A percentile compares a stretch with the other conserved stretches of the same genome.
phyloP scores from a whole-genome alignment of 2,888 invertebrate species.

The Eupithecia abbreviata region DNA sequence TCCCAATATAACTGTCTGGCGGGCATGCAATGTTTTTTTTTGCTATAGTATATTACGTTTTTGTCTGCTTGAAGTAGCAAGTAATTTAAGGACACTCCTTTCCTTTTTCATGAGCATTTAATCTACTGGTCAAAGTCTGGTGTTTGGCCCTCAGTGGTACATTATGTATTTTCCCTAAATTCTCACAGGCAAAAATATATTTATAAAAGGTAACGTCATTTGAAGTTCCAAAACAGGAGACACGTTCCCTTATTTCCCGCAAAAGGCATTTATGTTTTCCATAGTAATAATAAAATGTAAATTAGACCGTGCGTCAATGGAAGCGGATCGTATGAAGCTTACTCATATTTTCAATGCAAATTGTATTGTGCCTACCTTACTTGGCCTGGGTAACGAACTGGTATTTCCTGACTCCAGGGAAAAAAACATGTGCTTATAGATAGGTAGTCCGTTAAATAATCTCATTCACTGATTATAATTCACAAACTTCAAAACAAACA shows the following conservation, averaged over 20 bases:
- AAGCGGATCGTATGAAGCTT: constrained; percentile 17
- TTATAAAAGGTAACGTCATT: not conserved
- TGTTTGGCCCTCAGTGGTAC: not conserved
- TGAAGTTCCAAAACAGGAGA: not conserved
- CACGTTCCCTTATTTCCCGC: constrained; percentile 22
- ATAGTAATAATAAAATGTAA: constrained; percentile 34
- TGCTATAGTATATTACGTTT: not conserved
- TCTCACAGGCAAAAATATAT: not conserved
- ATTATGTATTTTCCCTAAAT: not conserved
- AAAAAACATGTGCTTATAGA: not conserved
- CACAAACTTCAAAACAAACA: not conserved
- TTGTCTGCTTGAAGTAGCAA: not conserved
- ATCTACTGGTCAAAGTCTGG: not conserved
- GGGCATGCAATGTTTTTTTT: not conserved
- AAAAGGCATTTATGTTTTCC: constrained; percentile 25
- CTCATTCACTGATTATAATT: not conserved
- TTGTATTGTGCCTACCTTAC: not conserved
- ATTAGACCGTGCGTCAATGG: constrained; percentile 23
- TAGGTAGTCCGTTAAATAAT: not conserved
- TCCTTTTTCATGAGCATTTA: not conserved
- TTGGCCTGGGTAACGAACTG: not conserved
- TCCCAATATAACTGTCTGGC: not conserved
- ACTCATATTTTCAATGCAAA: constrained; percentile 16
- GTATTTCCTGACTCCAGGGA: not conserved
- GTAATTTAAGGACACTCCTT: not conserved